Evolutionary conservation across 2,888 invertebrate genomes (phyloP), one percentile per base, ranked within the genome.

Genomic region (Stenichneumon culpator): DNA sequence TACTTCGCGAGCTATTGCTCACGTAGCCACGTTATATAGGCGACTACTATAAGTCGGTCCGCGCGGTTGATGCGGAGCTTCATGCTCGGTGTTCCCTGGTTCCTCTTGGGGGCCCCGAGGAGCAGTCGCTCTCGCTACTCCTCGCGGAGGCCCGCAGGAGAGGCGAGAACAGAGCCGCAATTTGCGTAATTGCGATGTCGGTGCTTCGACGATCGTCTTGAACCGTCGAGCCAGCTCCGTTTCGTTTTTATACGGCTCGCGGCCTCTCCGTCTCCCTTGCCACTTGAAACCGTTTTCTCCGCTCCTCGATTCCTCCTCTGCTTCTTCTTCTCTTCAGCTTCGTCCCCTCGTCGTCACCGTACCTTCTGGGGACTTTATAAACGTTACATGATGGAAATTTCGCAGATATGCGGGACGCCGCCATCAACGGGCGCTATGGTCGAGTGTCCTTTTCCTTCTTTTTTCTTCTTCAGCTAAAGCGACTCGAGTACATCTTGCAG

Each of bases 121-220:
- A 22, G 60, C 5, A 22, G 44, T 16, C 32, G 72, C 82, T 83
- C 69, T 68, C 68, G 60, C 50, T 83, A 83, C 86, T 88, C 84
- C 44, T 85, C 54, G 86, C 74, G 80, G 78, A 86, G 89, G 90
- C 90, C 90, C 89, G 88, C 83, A 89, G 90, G 88, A 85, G 87
- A 91, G 91, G 92, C 91, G 91, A 92, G 92, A 93, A 93, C 92
- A 90, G 92, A 91, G 89, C 92, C 89, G 92, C 91, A 93, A 93
- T 93, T 93, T 93, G 91, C 93, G 93, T 93, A 93, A 93, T 93
- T 93, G 90, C 91, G 90, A 92, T 91, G 90, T 89, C 89, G 88
- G 89, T 88, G 88, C 90, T 90, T 79, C 83, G 78, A 86, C 86
- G 84, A 89, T 85, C 82, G 79, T 82, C 85, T 79, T 78, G 79